phyloP scores from a whole-genome alignment of 1,140 invertebrate genomes.

The Lasioglossum baleicum region DNA sequence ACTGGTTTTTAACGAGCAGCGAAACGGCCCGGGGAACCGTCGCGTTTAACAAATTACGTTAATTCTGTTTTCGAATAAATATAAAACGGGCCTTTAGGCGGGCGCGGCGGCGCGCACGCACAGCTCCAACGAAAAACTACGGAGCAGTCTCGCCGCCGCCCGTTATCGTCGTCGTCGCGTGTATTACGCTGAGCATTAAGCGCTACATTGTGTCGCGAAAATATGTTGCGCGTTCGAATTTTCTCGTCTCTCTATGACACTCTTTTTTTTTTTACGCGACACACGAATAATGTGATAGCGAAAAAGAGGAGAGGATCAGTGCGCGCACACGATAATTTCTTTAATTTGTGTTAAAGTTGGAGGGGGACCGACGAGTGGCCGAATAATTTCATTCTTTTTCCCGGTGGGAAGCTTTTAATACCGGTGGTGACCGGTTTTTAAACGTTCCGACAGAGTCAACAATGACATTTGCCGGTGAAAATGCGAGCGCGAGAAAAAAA shows the following conservation, averaged over 20 bases:
- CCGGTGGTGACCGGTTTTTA: constrained; percentile 61
- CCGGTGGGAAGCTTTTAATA: constrained; percentile 61
- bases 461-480: constrained; percentile 64
- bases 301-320: constrained; percentile 28
- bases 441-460: constrained; percentile 59
- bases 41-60: too few species aligned
- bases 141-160: too few species aligned
- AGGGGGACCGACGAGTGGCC: constrained; percentile 31
- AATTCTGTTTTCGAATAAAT: too few species aligned
- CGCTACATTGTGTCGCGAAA: too few species aligned
- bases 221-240: neutral
- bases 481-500: constrained; percentile 61
- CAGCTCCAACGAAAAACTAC: too few species aligned
- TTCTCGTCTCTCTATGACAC: neutral
- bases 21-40: too few species aligned
- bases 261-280: neutral
- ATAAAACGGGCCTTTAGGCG: too few species aligned
- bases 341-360: constrained; percentile 57
- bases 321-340: constrained; percentile 46
- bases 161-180: too few species aligned
- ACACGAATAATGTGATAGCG: constrained; percentile 22
- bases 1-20: too few species aligned
- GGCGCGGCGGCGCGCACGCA: neutral
- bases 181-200: too few species aligned
- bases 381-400: constrained; percentile 57